phyloP scores from a whole-genome alignment of 2,888 invertebrate genomes.

The Tortricodes alternella region DNA sequence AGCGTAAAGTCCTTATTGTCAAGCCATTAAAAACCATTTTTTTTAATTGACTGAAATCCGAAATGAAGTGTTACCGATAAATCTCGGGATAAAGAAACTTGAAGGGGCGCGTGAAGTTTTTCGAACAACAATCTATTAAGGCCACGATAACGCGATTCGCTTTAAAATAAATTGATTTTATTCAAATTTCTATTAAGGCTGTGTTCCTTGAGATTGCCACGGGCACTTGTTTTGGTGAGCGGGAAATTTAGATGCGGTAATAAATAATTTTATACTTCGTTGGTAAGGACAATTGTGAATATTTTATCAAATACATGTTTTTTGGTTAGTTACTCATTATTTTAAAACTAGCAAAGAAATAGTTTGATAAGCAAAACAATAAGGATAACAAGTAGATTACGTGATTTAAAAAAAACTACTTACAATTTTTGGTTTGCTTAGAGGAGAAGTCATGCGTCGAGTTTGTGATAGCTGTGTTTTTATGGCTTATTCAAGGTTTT shows the following conservation, averaged over 20 bases:
- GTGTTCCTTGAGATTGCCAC: conserved; percentile 74
- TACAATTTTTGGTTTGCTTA: no score
- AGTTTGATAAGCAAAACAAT: no score
- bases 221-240: conserved; percentile 46
- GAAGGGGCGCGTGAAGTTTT: conserved; percentile 39
- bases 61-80: conserved; percentile 13
- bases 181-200: conserved; percentile 79
- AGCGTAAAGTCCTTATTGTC: conserved; percentile 52
- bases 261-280: no score
- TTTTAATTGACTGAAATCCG: neutral
- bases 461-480: no score
- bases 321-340: no score
- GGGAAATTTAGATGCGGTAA: conserved; percentile 42
- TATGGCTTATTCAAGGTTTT: no score
- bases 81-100: conserved; percentile 16
- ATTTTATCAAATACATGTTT: no score
- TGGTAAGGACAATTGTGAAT: no score
- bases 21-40: conserved; percentile 46
- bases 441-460: no score
- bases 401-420: no score
- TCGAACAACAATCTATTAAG: conserved; percentile 66
- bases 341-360: no score
- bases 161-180: conserved; percentile 81
- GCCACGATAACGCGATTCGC: conserved; percentile 69
- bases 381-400: no score